Conservation (phyloP, 2,888 invertebrate species). For the Furcula furcula region DNA sequence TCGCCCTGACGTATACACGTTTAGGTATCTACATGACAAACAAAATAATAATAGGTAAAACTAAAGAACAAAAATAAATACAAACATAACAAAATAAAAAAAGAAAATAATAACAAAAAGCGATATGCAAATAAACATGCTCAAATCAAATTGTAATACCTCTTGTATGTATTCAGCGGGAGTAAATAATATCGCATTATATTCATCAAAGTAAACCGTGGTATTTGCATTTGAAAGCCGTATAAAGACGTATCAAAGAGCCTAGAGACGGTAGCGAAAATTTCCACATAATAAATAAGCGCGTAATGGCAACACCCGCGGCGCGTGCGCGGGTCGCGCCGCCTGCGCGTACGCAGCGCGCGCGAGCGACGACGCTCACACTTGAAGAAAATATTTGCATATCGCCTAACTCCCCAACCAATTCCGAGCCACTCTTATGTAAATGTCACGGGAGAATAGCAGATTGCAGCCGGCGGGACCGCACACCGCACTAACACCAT, state of each 20-base stretch:
- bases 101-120: slow-evolving; percentile 56
- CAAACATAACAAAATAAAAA: slow-evolving; percentile 75
- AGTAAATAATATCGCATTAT: slow-evolving; percentile 52
- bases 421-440: slow-evolving; percentile 69
- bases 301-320: slow-evolving; percentile 57
- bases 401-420: slow-evolving; percentile 78
- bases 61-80: slow-evolving; percentile 78
- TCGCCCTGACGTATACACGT: slow-evolving; percentile 47
- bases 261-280: slow-evolving; percentile 50
- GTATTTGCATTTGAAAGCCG: slow-evolving; percentile 73
- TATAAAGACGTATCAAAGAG: slow-evolving; percentile 57
- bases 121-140: slow-evolving; percentile 75
- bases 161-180: slow-evolving; percentile 27
- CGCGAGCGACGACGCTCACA: slow-evolving; percentile 58
- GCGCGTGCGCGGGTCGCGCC: slow-evolving; percentile 60
- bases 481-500: slow-evolving; percentile 62
- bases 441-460: slow-evolving; percentile 65
- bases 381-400: slow-evolving; percentile 79
- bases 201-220: slow-evolving; percentile 38
- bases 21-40: slow-evolving; percentile 57
- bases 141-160: slow-evolving; percentile 31
- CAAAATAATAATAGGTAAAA: slow-evolving; percentile 65
- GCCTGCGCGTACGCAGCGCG: slow-evolving; percentile 41
- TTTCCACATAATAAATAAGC: slow-evolving; percentile 61
- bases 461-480: slow-evolving; percentile 71